Percentiles rank a stretch among this genome's conserved stretches.
phyloP scores from a whole-genome alignment of 2,113 vertebrate species.

The Halcyon malimbica region DNA sequence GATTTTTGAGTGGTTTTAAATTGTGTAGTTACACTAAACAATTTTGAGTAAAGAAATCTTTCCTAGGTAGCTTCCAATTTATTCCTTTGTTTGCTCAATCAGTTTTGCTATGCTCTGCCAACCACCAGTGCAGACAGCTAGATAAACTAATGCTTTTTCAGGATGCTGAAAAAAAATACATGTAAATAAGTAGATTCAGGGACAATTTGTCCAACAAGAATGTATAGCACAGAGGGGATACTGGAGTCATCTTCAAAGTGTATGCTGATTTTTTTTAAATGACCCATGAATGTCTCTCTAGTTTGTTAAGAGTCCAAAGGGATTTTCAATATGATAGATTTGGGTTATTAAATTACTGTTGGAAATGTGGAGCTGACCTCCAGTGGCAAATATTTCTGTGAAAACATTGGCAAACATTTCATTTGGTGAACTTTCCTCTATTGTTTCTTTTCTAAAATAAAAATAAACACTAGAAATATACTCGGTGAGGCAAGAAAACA shows the following conservation, averaged over 20 bases:
- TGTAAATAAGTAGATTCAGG: neutral
- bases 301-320: conserved; percentile 17
- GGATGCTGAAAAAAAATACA: neutral
- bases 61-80: neutral
- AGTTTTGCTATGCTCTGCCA: neutral
- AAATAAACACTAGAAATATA: conserved; percentile 61
- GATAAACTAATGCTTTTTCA: neutral
- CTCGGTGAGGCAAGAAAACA: conserved; percentile 15
- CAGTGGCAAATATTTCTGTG: conserved; percentile 41
- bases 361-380: conserved; percentile 24
- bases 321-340: conserved; percentile 14
- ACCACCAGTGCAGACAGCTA: neutral
- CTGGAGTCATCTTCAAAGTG: conserved; percentile 40
- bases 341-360: conserved; percentile 64
- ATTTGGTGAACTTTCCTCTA: conserved; percentile 30
- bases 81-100: neutral
- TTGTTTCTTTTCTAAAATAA: conserved; percentile 47
- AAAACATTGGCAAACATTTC: conserved; percentile 37
- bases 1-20: neutral
- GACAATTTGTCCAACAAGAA: conserved; percentile 28
- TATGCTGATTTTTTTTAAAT: conserved; percentile 27
- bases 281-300: conserved; percentile 10
- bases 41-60: neutral
- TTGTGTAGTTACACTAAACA: neutral
- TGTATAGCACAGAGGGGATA: neutral